Percentiles rank a stretch among this genome's conserved stretches.
Conservation (phyloP, 2,888 invertebrate genomes). For the Acleris sparsana region DNA sequence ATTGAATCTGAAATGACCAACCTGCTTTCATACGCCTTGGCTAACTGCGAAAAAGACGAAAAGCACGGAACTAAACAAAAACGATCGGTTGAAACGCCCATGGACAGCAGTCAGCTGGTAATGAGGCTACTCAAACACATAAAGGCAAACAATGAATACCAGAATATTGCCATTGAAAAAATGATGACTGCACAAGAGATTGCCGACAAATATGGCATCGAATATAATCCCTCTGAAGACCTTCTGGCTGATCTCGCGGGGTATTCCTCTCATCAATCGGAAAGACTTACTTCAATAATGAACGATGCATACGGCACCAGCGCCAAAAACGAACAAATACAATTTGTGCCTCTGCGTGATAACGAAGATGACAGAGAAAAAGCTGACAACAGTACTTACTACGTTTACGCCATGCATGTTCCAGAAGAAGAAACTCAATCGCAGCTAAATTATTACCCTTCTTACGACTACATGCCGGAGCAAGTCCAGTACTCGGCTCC, state of each 20-base stretch:
- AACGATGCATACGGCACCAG: constrained; percentile 55
- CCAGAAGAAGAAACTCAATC: constrained; percentile 44
- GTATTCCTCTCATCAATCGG: constrained; percentile 68
- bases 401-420: constrained; percentile 45
- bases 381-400: constrained; percentile 48
- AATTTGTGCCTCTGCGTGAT: constrained; percentile 45
- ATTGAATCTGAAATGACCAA: constrained; percentile 69
- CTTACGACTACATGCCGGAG: constrained; percentile 45
- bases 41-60: constrained; percentile 49
- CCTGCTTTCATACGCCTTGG: constrained; percentile 61
- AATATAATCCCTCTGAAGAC: constrained; percentile 71
- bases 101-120: constrained; percentile 68
- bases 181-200: constrained; percentile 80
- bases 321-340: constrained; percentile 45
- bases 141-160: constrained; percentile 72
- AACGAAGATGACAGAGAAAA: constrained; percentile 35
- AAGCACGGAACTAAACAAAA: constrained; percentile 57
- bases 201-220: constrained; percentile 73
- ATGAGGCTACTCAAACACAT: constrained; percentile 72
- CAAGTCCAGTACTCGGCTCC: constrained; percentile 38
- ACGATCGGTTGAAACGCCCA: constrained; percentile 67
- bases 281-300: constrained; percentile 63
- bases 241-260: constrained; percentile 67
- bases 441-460: constrained; percentile 39
- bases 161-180: constrained; percentile 77